Base-by-base conservation (phyloP, 2,113 vertebrate genomes). In the Cromileptes altivelis region DNA sequence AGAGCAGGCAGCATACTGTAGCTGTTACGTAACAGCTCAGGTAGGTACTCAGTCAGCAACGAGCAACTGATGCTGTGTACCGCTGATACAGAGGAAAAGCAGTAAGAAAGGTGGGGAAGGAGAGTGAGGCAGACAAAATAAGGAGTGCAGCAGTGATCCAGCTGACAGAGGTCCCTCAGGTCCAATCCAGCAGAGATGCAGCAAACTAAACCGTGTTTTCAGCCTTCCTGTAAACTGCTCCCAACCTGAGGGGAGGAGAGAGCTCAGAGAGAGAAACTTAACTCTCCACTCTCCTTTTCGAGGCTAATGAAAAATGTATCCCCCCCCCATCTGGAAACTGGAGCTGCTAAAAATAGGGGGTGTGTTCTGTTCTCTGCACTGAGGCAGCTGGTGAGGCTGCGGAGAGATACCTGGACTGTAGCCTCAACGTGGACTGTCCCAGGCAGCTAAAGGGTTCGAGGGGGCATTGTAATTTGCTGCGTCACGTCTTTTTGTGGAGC, bases 281-380 rank as follows among this genome's bases (percentile, higher is more conserved):
- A 81, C 85, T 83, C 88, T 67, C 62, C 67, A 85, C 89, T 86
- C 87, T 90, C 85, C 77, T 84, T 91, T 90, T 80, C 71, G 33
- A 80, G 56, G 55, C 80, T 83, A 73, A 91, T 94, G 78, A 92
- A 93, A 93, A 79, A 89, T 91, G 57, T 19, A 93, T 88, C 87
- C 64, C 42, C 58, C 75, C 58, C 75, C 75, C 30, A 83, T 92
- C 76, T 76, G 45, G 85, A 75, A 69, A 56, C 81, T 77, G 82
- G 60, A 78, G 88, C 78, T 72, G 72, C 88, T 89, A 84, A 84
- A 90, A 87, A 92, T 85, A 89, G 62, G 30, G 45, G 25, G 70
- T 63, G 55, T 81, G 37, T 76, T 81, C 75, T 80, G 79, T 62
- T 71, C n/a, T 81, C 53, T 74, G 58, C 12, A 19, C 58, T 23